A percentile compares a stretch with the other conserved stretches of the same genome.
phyloP scores from a whole-genome alignment of 2,797 vertebrate genomes.

The Catharus ustulatus region DNA sequence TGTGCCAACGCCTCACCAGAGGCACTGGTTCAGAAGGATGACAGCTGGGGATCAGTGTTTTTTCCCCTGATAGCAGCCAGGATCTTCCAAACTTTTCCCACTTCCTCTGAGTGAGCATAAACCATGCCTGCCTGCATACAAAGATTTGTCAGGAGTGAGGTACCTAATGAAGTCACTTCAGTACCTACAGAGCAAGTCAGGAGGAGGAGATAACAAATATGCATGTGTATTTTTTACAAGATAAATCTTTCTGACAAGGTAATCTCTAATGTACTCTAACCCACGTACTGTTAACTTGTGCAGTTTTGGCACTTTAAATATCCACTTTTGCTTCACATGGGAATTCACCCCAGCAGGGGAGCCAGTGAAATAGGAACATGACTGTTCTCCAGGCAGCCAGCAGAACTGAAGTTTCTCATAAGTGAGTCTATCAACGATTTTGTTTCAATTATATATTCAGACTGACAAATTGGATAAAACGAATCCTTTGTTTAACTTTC shows the following conservation, averaged over 20 bases:
- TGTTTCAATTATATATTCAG: constrained; percentile 54
- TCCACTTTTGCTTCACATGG: not conserved
- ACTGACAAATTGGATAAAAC: constrained; percentile 31
- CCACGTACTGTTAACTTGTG: not conserved
- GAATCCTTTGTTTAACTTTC: not conserved
- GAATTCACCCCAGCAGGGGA: not conserved
- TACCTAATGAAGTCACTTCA: not conserved
- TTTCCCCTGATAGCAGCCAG: not conserved
- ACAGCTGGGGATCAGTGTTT: not conserved
- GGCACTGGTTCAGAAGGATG: not conserved
- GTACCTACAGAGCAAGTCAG: not conserved
- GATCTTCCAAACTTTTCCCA: not conserved
- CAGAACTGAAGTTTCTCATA: not conserved
- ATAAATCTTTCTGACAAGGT: constrained; percentile 38
- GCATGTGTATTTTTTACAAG: not conserved
- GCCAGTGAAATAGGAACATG: not conserved
- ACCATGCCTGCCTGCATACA: not conserved
- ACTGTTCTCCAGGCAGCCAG: not conserved
- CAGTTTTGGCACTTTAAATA: constrained; percentile 47
- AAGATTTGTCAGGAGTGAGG: not conserved
- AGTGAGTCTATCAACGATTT: constrained; percentile 6
- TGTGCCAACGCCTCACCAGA: not conserved
- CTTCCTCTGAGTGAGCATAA: rapidly evolving
- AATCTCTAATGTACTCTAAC: constrained; percentile 20
- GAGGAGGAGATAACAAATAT: not conserved